Evolutionary conservation across 2,888 invertebrate genomes (phyloP).

Genomic region (Lasioglossum zephyrum): DNA sequence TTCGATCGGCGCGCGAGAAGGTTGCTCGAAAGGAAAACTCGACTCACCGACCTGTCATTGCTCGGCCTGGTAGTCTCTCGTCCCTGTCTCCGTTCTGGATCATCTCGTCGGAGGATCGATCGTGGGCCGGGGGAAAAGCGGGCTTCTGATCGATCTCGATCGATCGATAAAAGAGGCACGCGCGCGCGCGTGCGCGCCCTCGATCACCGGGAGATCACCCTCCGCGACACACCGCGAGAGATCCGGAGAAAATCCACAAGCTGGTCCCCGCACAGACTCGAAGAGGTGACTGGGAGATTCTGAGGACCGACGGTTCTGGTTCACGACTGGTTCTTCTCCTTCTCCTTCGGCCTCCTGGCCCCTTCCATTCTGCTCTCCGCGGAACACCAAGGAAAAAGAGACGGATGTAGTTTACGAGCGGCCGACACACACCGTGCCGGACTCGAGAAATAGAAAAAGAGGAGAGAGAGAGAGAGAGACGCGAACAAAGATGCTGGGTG

Average conservation of each 20-base stretch:
- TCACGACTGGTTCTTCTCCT: constrained; percentile 75
- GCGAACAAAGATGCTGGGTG: constrained; percentile 55
- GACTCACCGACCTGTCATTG: constrained; percentile 49
- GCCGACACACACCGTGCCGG: constrained; percentile 8
- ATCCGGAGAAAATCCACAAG: constrained; percentile 54
- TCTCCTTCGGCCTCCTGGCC: constrained; percentile 71
- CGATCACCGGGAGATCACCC: constrained; percentile 10
- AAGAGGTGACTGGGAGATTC: constrained; percentile 76
- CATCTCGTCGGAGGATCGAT: constrained; percentile 1
- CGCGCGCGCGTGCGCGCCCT: constrained; percentile 5
- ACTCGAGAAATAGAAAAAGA: constrained; percentile 44
- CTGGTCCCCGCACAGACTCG: constrained; percentile 71
- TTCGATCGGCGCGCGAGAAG: background rate
- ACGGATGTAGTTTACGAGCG: constrained; percentile 43
- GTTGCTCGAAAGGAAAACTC: constrained; percentile 20
- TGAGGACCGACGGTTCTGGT: constrained; percentile 76
- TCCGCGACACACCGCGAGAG: constrained; percentile 28
- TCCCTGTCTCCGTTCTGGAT: background rate
- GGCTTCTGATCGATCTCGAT: background rate
- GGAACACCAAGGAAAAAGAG: constrained; percentile 61
- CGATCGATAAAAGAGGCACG: background rate
- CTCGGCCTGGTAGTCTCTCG: background rate
- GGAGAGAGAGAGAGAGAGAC: background rate
- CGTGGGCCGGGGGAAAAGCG: background rate
- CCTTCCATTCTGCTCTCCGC: constrained; percentile 61